Percentiles rank a stretch among this genome's conserved stretches.
Evolutionary conservation across 2,888 invertebrate species (phyloP).

Genomic region (Tetanocera ferruginea): DNA sequence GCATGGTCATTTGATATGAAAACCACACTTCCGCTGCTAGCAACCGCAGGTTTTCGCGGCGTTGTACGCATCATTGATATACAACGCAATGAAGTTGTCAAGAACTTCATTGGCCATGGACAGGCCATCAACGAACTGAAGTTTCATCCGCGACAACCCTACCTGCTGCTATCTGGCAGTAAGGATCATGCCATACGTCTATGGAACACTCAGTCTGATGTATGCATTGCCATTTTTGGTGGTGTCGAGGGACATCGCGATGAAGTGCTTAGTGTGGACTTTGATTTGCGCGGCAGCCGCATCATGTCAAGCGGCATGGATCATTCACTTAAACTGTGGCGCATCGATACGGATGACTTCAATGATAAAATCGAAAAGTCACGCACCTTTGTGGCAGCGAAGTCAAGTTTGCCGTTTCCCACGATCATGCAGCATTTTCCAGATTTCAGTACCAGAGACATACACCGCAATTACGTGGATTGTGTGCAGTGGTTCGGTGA

Average conservation of each 20-base stretch:
- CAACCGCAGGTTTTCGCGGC: slow-evolving; percentile 92
- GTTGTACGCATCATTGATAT: slow-evolving; percentile 92
- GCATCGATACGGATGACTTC: slow-evolving; percentile 86
- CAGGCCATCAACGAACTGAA: slow-evolving; percentile 93
- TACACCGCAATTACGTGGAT: slow-evolving; percentile 98
- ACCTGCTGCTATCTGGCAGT: slow-evolving; percentile 82
- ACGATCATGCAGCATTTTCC: slow-evolving; percentile 95
- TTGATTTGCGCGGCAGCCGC: slow-evolving; percentile 83
- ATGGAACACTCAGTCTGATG: slow-evolving; percentile 95
- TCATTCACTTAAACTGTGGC: slow-evolving; percentile 96
- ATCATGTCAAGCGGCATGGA: slow-evolving; percentile 99
- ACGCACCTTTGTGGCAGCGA: slow-evolving; percentile 83
- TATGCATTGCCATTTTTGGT: slow-evolving; percentile 95
- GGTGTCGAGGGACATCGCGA: slow-evolving; percentile 97
- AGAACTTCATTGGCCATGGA: slow-evolving; percentile 91
- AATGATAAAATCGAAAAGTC: slow-evolving; percentile 87
- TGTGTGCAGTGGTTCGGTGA: slow-evolving; percentile 98
- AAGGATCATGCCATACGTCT: slow-evolving; percentile 91
- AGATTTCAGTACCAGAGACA: slow-evolving; percentile 95
- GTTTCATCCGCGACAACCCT: slow-evolving; percentile 92
- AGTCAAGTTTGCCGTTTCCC: slow-evolving; percentile 86
- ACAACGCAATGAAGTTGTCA: slow-evolving; percentile 84
- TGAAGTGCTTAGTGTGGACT: slow-evolving; percentile 91
- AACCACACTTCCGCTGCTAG: slow-evolving; percentile 83
- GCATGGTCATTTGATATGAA: slow-evolving; percentile 94